Conservation (phyloP, 2,888 invertebrate species). For the Anagyrus pseudococci region DNA sequence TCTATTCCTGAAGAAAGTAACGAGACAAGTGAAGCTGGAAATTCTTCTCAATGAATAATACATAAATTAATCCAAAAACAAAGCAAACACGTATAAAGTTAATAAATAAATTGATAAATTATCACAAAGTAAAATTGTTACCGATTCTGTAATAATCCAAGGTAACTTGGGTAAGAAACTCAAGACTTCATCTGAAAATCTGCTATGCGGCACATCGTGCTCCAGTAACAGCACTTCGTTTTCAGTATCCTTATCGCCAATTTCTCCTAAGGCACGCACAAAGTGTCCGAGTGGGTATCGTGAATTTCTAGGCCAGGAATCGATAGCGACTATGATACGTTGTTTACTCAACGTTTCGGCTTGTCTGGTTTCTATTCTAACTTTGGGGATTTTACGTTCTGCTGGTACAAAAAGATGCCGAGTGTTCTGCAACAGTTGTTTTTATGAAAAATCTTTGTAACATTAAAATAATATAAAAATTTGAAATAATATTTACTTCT, state of each 20-base stretch:
- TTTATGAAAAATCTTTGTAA: background rate
- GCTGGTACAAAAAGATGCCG: constrained; percentile 93
- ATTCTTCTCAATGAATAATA: background rate
- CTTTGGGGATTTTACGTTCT: constrained; percentile 91
- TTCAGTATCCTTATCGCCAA: constrained; percentile 94
- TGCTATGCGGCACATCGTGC: constrained; percentile 95
- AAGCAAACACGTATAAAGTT: constrained; percentile 13
- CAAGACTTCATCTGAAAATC: constrained; percentile 93
- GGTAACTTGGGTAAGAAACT: constrained; percentile 88
- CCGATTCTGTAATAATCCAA: constrained; percentile 87
- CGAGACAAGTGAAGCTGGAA: background rate
- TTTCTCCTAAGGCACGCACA: constrained; percentile 87
- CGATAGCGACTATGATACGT: constrained; percentile 93
- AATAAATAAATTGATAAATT: constrained; percentile 7
- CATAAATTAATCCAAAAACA: background rate
- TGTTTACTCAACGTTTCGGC: constrained; percentile 80
- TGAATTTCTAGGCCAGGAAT: constrained; percentile 94
- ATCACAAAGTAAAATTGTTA: constrained; percentile 57
- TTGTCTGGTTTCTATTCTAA: constrained; percentile 94
- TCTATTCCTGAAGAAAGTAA: constrained; percentile 11
- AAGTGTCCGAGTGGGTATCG: constrained; percentile 96
- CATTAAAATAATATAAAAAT: background rate
- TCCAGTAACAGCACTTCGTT: constrained; percentile 95
- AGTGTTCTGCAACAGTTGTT: constrained; percentile 52
- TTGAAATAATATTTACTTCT: constrained; percentile 60